Conservation (phyloP, 53 echinoderm and acorn worm species). For the Patiria pectinifera region DNA sequence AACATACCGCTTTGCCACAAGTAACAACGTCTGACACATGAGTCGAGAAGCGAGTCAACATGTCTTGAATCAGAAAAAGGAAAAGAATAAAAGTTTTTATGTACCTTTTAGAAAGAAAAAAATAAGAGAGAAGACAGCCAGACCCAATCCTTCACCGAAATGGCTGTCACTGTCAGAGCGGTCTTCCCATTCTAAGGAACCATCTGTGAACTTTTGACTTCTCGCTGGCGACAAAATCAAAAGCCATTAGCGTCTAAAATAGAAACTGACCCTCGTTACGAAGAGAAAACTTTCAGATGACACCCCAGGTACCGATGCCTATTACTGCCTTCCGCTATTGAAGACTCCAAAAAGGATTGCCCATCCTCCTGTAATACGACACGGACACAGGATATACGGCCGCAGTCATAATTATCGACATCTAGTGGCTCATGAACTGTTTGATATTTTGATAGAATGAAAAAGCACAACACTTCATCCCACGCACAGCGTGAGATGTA, state of each 20-base stretch:
- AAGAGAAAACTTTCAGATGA: conserved; percentile 5
- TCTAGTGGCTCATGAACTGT: conserved; percentile 10
- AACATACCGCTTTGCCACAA: too few relatives aligned
- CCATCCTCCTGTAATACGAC: conserved; percentile 16
- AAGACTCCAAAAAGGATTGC: neutral
- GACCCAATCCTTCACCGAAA: neutral
- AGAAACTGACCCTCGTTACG: neutral
- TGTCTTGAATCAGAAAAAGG: too few relatives aligned
- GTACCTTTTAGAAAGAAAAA: too few relatives aligned
- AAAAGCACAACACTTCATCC: conserved; percentile 33
- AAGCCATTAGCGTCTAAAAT: neutral
- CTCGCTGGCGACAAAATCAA: neutral
- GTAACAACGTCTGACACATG: too few relatives aligned
- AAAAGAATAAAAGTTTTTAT: too few relatives aligned
- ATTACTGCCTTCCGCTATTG: neutral
- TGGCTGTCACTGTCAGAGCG: neutral
- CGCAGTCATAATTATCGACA: conserved; percentile 33
- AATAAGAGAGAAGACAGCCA: neutral
- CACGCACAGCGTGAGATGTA: neutral
- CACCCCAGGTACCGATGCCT: neutral
- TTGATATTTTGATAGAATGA: conserved; percentile 45
- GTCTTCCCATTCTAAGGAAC: neutral
- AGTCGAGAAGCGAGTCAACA: too few relatives aligned
- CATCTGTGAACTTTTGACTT: neutral
- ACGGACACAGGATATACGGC: conserved; percentile 14